Evolutionary conservation across 1,140 invertebrate species (phyloP).

Genomic region (Drosophila pseudoobscura): DNA sequence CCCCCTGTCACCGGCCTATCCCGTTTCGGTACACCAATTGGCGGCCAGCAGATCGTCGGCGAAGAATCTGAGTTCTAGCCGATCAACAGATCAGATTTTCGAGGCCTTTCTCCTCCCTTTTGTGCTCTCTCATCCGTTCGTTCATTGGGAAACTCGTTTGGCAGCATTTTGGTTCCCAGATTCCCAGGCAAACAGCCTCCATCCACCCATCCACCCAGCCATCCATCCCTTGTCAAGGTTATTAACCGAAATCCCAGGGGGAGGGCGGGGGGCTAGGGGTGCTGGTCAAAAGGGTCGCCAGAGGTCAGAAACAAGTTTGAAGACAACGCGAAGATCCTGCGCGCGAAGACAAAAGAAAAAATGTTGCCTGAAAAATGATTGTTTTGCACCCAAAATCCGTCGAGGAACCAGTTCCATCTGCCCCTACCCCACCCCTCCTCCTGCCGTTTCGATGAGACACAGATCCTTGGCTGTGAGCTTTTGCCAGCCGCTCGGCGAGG

Average conservation of each 20-base stretch:
- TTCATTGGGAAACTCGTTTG: constrained; percentile 49
- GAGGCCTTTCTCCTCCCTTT: neutral
- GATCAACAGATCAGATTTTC: no score
- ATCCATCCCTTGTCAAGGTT: constrained; percentile 58
- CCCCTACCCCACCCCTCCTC: neutral
- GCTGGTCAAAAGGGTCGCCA: constrained; percentile 27
- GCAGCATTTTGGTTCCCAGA: constrained; percentile 72
- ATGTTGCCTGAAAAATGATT: constrained; percentile 53
- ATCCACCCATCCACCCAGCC: constrained; percentile 7
- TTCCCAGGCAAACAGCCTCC: constrained; percentile 19
- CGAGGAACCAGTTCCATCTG: constrained; percentile 48
- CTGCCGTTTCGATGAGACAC: neutral
- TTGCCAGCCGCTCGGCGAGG: constrained; percentile 16
- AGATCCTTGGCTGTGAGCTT: constrained; percentile 29
- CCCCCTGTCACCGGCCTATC: constrained; percentile 4
- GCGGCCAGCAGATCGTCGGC: neutral
- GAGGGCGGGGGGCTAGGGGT: constrained; percentile 40
- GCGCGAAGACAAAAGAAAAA: constrained; percentile 57
- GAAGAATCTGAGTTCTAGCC: no score
- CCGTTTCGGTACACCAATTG: constrained; percentile 59
- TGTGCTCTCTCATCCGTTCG: neutral
- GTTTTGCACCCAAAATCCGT: constrained; percentile 34
- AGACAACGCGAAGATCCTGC: constrained; percentile 48
- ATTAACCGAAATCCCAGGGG: constrained; percentile 60
- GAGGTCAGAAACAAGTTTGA: constrained; percentile 68